Conservation (phyloP, 2,888 invertebrate species). For the Aphidoletes aphidimyza region DNA sequence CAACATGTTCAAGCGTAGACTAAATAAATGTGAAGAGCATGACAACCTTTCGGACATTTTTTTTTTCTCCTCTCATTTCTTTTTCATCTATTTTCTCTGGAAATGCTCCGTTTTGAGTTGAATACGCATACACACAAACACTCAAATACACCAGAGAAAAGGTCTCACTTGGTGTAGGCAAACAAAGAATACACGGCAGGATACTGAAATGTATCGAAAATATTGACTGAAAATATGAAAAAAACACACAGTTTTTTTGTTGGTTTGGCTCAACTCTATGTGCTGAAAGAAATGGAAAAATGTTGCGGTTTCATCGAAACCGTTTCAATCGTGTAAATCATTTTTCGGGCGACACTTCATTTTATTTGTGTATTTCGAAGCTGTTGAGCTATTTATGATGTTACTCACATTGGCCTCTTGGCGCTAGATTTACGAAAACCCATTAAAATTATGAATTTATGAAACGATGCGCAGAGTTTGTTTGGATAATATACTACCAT, state of each 20-base stretch:
- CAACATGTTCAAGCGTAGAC: constrained; percentile 13
- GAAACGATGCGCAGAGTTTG: too few relatives aligned
- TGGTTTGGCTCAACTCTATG: not conserved
- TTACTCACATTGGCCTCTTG: not conserved
- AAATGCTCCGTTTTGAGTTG: not conserved
- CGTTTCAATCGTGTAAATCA: constrained; percentile 4
- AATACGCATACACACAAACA: not conserved
- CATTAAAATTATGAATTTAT: not conserved
- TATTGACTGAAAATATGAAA: constrained; percentile 5
- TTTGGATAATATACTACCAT: not conserved
- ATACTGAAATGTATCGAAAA: constrained; percentile 2
- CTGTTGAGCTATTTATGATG: constrained; percentile 26
- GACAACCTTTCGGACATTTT: not conserved
- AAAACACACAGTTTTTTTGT: not conserved
- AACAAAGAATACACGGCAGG: constrained; percentile 20
- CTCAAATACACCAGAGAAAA: not conserved
- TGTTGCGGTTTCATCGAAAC: constrained; percentile 30
- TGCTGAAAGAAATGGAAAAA: not conserved
- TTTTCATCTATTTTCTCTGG: not conserved
- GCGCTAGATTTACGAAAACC: not conserved
- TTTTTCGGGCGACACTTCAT: not conserved
- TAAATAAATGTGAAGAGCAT: not conserved
- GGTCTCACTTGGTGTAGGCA: too few relatives aligned
- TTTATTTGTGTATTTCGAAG: not conserved
- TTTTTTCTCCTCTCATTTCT: not conserved